phyloP scores from a whole-genome alignment of 2,113 vertebrate species.

The Willisornis vidua region DNA sequence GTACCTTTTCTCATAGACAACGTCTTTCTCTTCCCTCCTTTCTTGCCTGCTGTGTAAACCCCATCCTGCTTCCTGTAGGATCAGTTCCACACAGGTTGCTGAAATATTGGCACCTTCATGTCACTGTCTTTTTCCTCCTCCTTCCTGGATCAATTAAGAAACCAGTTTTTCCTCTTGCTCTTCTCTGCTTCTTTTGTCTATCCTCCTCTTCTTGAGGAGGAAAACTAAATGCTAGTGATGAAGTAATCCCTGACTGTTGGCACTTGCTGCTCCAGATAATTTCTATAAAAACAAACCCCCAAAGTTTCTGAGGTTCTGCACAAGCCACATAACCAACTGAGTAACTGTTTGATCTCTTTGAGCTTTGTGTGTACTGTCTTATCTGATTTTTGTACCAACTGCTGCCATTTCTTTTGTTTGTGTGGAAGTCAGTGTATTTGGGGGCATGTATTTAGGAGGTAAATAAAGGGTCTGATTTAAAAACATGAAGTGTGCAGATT shows the following conservation, averaged over 20 bases:
- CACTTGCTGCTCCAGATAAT: slow-evolving; percentile 44
- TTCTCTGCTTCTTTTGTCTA: neutral
- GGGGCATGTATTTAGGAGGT: neutral
- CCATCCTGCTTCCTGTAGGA: neutral
- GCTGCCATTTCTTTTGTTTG: neutral
- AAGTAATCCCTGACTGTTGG: slow-evolving; percentile 50
- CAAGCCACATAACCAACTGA: neutral
- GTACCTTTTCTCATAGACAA: neutral
- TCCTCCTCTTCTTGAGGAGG: neutral
- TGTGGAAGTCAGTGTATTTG: neutral
- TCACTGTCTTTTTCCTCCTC: slow-evolving; percentile 48
- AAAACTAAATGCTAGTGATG: slow-evolving; percentile 31
- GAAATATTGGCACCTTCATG: slow-evolving; percentile 47
- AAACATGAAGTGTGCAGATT: neutral
- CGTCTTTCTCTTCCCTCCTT: neutral
- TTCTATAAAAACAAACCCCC: slow-evolving; percentile 41
- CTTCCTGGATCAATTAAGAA: slow-evolving; percentile 62
- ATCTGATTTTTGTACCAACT: neutral
- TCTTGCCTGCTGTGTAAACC: neutral
- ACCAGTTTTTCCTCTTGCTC: slow-evolving; percentile 71
- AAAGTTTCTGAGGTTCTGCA: neutral
- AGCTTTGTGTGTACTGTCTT: neutral
- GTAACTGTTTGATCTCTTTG: slow-evolving; percentile 13
- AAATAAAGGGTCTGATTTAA: neutral
- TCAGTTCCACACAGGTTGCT: slow-evolving; percentile 39